phyloP scores from a whole-genome alignment of 2,888 invertebrate species.

The Ctenicera cuprea region DNA sequence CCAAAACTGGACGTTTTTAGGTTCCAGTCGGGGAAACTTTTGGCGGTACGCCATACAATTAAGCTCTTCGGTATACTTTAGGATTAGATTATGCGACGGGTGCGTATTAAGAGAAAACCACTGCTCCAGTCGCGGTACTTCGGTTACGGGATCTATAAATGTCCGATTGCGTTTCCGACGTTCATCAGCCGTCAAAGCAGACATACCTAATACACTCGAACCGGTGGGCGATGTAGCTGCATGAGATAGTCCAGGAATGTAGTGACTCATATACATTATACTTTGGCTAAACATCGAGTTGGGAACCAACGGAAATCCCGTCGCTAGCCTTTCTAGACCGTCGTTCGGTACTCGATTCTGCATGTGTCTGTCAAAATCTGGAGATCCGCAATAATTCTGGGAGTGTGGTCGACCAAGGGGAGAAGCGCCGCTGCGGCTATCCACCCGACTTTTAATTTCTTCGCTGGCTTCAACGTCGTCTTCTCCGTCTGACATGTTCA shows the following conservation, averaged over 20 bases:
- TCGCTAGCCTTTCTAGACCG: conserved; percentile 71
- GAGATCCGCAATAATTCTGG: conserved; percentile 66
- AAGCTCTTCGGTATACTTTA: conserved; percentile 97
- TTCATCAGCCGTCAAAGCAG: conserved; percentile 85
- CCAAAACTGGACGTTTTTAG: conserved; percentile 99
- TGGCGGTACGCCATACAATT: conserved; percentile 98
- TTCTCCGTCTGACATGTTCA: conserved; percentile 76
- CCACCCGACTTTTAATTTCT: conserved; percentile 64
- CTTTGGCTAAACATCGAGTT: conserved; percentile 93
- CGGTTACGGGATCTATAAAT: conserved; percentile 99
- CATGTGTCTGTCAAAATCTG: conserved; percentile 65
- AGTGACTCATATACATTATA: conserved; percentile 95
- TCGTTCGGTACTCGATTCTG: conserved; percentile 66
- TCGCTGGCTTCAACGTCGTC: conserved; percentile 70
- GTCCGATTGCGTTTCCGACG: conserved; percentile 96
- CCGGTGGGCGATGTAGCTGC: conserved; percentile 75
- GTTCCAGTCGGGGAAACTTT: conserved; percentile 98
- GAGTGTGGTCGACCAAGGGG: conserved; percentile 62
- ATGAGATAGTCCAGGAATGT: conserved; percentile 79
- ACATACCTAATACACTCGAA: conserved; percentile 75
- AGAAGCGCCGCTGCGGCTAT: conserved; percentile 59
- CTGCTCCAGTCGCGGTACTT: conserved; percentile 94
- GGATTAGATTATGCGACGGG: conserved; percentile 97
- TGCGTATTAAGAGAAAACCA: conserved; percentile 99
- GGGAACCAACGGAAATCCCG: conserved; percentile 86